Base-by-base conservation (phyloP, 2,888 invertebrate species). In the Heliconius aoede region DNA sequence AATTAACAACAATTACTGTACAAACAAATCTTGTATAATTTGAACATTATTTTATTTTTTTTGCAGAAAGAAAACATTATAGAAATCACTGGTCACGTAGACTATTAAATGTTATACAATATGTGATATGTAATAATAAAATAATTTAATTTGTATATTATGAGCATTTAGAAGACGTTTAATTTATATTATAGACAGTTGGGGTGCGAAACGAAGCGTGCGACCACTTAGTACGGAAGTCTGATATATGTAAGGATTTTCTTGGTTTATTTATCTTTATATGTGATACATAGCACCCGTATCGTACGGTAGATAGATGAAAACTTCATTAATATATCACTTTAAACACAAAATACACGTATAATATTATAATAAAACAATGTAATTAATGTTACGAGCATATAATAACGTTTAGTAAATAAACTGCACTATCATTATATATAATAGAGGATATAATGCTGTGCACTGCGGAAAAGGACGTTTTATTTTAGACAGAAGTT, bases 141-240 rank as follows among this genome's bases (percentile, higher is more conserved):
- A 65, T 24, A 13, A 65, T 40, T 40, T 1, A n/a, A 65, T 15
- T 32, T 15, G 26, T 26, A 1, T 60, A 26, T 15, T 28, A 26
- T n/a, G 9, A 36, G 24, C 5, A 24, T 15, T 87, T 87, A 8
- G 24, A 24, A 36, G 36, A 65, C 7, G 5, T 65, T 65, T 65
- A 24, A 40, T 60, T 72, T 40, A 36, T 13, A 21, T 72, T 60
- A 61, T 36, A 7, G 13, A 61, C 11, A 30, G 82, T 82, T 82
- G 83, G 85, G 86, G 88, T 89, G 86, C 85, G 83, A 87, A 88
- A 88, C 85, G 81, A 74, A 76, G 58, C 74, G 76, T 81, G 81
- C 84, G 84, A 86, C 87, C 86, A 86, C 86, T 85, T 83, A 79
- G 79, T 80, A 24, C 36, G 24, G 24, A 26, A 36, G 15, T 24